A percentile compares a stretch with the other conserved stretches of the same genome.
phyloP scores from a whole-genome alignment of 2,888 invertebrate species.

The Polietes domitor region DNA sequence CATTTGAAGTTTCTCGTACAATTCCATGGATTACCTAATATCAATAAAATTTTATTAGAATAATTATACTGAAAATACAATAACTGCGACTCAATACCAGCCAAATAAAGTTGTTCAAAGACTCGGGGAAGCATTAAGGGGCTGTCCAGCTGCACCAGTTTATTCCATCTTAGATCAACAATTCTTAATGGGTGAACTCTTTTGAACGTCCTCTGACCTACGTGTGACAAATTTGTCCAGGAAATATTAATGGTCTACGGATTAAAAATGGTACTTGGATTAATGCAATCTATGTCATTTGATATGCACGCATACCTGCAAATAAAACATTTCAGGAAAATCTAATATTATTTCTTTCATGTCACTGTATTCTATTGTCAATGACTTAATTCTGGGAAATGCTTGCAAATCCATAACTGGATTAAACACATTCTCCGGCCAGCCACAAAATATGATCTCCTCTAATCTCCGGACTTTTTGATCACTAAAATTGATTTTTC shows the following conservation, averaged over 20 bases:
- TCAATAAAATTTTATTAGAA: background rate
- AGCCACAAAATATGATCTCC: slow-evolving; percentile 77
- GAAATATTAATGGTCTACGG: slow-evolving; percentile 79
- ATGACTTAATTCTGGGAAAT: slow-evolving; percentile 75
- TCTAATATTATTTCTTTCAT: slow-evolving; percentile 75
- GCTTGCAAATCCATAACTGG: slow-evolving; percentile 73
- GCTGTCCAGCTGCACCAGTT: slow-evolving; percentile 77
- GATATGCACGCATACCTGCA: slow-evolving; percentile 71
- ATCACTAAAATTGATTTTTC: slow-evolving; percentile 57
- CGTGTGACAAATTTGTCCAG: slow-evolving; percentile 78
- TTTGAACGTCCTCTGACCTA: slow-evolving; percentile 76
- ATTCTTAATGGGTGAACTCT: slow-evolving; percentile 74
- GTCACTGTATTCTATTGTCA: slow-evolving; percentile 78
- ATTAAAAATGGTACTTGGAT: background rate
- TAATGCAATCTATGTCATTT: background rate
- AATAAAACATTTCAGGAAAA: slow-evolving; percentile 77
- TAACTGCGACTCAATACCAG: slow-evolving; percentile 71
- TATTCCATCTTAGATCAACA: slow-evolving; percentile 79
- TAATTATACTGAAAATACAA: background rate
- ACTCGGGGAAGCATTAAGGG: slow-evolving; percentile 74
- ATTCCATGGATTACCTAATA: slow-evolving; percentile 78
- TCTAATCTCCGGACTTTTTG: slow-evolving; percentile 70
- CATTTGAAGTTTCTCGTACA: slow-evolving; percentile 80
- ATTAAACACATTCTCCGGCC: slow-evolving; percentile 76
- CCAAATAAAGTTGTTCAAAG: slow-evolving; percentile 76